Evolutionary conservation across 2,888 invertebrate genomes (phyloP).

Genomic region (Andrena haemorrhoa): DNA sequence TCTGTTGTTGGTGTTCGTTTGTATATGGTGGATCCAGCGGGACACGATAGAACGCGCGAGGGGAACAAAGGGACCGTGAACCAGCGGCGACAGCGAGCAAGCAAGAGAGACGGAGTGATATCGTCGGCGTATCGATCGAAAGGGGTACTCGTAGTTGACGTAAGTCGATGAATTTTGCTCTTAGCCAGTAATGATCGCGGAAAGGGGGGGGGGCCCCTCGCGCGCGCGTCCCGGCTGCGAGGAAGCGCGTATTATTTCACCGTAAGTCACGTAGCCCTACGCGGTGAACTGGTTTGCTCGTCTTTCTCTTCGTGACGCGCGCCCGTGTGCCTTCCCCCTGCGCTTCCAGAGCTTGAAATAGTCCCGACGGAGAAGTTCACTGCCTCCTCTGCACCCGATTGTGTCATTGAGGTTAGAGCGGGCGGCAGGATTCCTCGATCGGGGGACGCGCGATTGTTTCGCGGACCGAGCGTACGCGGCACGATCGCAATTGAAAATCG

Average conservation of each 20-base stretch:
- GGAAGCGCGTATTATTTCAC: conserved; percentile 1
- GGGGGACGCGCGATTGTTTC: conserved; percentile 8
- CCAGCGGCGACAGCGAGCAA: conserved; percentile 25
- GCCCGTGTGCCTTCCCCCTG: conserved; percentile 19
- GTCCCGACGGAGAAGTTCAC: conserved; percentile 50
- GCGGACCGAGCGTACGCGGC: background rate
- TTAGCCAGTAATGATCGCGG: conserved; percentile 40
- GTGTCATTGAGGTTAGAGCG: conserved; percentile 43
- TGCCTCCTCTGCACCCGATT: conserved; percentile 31
- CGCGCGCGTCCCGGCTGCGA: conserved; percentile 20
- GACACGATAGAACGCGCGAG: conserved; percentile 42
- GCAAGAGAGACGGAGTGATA: conserved; percentile 59
- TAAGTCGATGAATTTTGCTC: conserved; percentile 75
- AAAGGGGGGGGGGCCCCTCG: background rate
- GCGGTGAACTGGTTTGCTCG: conserved; percentile 51
- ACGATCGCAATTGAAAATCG: background rate
- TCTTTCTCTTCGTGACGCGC: conserved; percentile 12
- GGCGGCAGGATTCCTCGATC: conserved; percentile 24
- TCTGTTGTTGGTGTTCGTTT: conserved; percentile 24
- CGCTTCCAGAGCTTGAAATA: conserved; percentile 45
- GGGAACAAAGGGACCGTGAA: conserved; percentile 62
- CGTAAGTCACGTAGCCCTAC: conserved; percentile 38
- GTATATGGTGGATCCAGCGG: conserved; percentile 42
- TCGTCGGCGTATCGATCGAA: conserved; percentile 77
- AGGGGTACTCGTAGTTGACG: conserved; percentile 68